Base-by-base conservation (phyloP, 2,113 vertebrate genomes). In the Tichodroma muraria region DNA sequence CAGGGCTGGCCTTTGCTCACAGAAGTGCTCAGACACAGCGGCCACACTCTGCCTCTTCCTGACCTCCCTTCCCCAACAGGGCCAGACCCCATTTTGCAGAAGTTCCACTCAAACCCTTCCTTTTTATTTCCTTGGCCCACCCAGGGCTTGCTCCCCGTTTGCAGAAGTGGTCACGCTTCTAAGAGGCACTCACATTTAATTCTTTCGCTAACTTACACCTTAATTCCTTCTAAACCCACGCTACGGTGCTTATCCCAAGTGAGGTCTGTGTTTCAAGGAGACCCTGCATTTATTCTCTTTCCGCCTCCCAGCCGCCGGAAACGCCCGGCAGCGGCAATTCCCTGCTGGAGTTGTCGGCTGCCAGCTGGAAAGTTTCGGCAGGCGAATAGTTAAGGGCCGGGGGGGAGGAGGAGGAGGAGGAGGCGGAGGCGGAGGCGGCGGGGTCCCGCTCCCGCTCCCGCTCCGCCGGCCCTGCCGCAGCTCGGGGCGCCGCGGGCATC, bases 341-440 rank as follows among this genome's bases (percentile, higher is more conserved):
- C 70, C 45, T 9, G 30, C 56, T 24, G 8, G 4, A 25, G 23
- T n/a, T n/a, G 33, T 3, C 9, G 38, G 35, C 60, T 60, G 7
- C 11, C 15, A 21, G 6, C 11, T 37, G 95, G 96, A 97, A 97
- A 97, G 44, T 96, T 96, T 96, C 84, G 71, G 96, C 80, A 96
- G 49, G 37, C 8, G 59, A 95, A 93, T 15, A 37, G 97, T 97
- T 96, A 97, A 96, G 44, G 50, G 44, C 9, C 3, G 14, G 20
- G 6, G 57, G 40, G 65, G 53, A 50, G 52, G 30, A 33, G 53
- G 57, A 37, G 25, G 73, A 60, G 25, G 64, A 33, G 53, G 89
- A 66, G 7, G 78, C 56, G n/a, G n/a, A n/a, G n/a, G n/a, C n/a
- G n/a, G n/a, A n/a, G n/a, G n/a, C n/a, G n/a, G n/a, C n/a, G n/a